A percentile compares a stretch with the other conserved stretches of the same genome.
These are phyloP conservation scores for Sphaerophoria rueppellii DNA, from an alignment of 2,888 invertebrate genomes.

Conservation along the genomic window DNA sequence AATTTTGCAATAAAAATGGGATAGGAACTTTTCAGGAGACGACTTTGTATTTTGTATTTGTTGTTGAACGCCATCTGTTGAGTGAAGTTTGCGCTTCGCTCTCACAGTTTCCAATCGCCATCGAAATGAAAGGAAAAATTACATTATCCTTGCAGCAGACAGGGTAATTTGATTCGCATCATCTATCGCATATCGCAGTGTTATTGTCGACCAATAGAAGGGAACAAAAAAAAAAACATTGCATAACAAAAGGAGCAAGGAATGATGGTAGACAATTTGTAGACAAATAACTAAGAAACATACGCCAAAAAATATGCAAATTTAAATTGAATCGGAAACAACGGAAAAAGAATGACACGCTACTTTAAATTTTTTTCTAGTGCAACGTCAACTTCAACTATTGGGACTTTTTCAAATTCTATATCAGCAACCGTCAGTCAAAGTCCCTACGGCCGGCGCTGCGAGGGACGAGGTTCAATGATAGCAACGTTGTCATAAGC, in stretches of 20 bases:
- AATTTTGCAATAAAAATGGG: conserved; percentile 33
- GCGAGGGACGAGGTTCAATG: neutral
- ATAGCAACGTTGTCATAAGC: conserved; percentile 52
- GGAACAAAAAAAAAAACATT: conserved; percentile 55
- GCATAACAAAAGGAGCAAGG: conserved; percentile 5
- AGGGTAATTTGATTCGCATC: conserved; percentile 65
- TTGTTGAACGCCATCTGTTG: conserved; percentile 56
- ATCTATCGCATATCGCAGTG: conserved; percentile 52
- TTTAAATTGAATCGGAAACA: conserved; percentile 69
- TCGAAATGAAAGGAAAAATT: conserved; percentile 33
- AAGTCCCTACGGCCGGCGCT: too few relatives aligned
- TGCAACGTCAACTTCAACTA: neutral
- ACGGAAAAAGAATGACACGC: conserved; percentile 52
- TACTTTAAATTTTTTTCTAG: neutral
- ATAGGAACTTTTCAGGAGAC: conserved; percentile 33
- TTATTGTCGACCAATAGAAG: neutral
- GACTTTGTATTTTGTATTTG: conserved; percentile 22
- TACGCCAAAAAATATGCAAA: conserved; percentile 62
- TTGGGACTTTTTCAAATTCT: neutral
- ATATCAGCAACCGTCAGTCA: too few relatives aligned
- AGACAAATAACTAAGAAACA: conserved; percentile 13
- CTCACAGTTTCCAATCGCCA: conserved; percentile 2
- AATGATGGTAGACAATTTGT: neutral
- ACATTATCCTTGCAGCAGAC: conserved; percentile 64
- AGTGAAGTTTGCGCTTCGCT: conserved; percentile 6